A percentile compares a stretch with the other conserved stretches of the same genome.
These are phyloP conservation scores for Nannoperca obscura DNA, from an alignment of 2,797 vertebrate species.

Conservation along the genomic window DNA sequence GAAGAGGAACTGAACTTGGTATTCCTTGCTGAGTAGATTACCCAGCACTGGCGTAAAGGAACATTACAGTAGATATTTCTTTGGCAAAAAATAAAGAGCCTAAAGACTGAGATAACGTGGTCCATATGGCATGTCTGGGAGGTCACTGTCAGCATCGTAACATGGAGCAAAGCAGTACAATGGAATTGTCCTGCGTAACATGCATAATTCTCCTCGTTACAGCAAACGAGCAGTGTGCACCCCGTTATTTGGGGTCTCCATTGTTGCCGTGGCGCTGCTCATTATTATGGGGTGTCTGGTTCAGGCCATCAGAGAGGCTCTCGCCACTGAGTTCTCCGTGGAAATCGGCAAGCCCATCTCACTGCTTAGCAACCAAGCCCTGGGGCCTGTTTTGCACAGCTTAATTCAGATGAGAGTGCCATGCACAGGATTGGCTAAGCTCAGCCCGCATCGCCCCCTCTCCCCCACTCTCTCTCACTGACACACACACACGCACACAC, in stretches of 20 bases:
- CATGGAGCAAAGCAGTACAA: constrained; percentile 66
- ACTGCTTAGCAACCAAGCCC: constrained; percentile 89
- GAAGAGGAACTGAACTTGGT: constrained; percentile 71
- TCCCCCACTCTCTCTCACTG: constrained; percentile 23
- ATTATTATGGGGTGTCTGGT: constrained; percentile 86
- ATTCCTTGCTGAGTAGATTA: constrained; percentile 66
- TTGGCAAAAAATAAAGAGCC: constrained; percentile 42
- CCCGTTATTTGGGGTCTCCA: constrained; percentile 77
- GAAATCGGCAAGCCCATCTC: constrained; percentile 83
- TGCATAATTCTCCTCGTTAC: constrained; percentile 77
- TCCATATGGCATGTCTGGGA: constrained; percentile 70
- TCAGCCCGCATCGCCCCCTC: constrained; percentile 46
- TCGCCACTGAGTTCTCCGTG: constrained; percentile 78
- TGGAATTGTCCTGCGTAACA: constrained; percentile 77
- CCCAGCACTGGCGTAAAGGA: constrained; percentile 38
- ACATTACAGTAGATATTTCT: constrained; percentile 55
- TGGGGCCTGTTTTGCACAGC: constrained; percentile 88
- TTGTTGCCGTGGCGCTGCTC: constrained; percentile 78
- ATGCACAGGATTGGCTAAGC: constrained; percentile 82
- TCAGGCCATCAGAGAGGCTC: constrained; percentile 82
- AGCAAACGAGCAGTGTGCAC: constrained; percentile 61
- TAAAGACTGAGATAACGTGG: constrained; percentile 51
- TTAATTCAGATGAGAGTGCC: constrained; percentile 88
- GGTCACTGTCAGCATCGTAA: constrained; percentile 67
- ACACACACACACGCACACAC: constrained; percentile 27